Conservation (phyloP, 2,797 vertebrate species). For the Echiichthys vipera region DNA sequence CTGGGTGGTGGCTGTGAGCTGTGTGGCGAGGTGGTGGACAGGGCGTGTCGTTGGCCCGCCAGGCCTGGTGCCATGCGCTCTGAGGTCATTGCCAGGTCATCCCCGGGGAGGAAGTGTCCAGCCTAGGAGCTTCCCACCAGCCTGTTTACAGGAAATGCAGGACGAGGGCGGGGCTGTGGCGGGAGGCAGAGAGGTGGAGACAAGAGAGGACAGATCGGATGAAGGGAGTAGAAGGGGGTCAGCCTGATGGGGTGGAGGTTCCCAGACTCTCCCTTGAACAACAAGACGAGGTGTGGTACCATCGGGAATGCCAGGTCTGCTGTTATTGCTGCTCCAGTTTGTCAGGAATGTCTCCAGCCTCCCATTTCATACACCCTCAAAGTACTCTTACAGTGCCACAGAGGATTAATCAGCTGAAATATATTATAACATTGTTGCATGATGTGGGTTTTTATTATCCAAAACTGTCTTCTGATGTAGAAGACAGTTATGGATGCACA, state of each 20-base stretch:
- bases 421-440: not conserved
- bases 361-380: not conserved
- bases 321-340: conserved; percentile 63
- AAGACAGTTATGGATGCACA: no score
- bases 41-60: conserved; percentile 79
- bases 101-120: conserved; percentile 91
- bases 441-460: conserved; percentile 16
- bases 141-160: conserved; percentile 98
- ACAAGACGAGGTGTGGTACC: conserved; percentile 79
- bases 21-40: conserved; percentile 72
- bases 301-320: conserved; percentile 74
- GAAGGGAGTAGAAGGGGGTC: conserved; percentile 55
- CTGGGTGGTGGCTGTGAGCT: conserved; percentile 71
- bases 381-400: not conserved
- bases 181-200: conserved; percentile 72
- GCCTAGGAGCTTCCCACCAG: conserved; percentile 81
- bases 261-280: conserved; percentile 76
- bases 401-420: conserved; percentile 18
- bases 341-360: conserved; percentile 29
- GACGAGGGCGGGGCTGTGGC: conserved; percentile 79
- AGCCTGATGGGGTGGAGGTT: conserved; percentile 57
- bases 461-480: not conserved
- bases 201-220: conserved; percentile 64
- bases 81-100: conserved; percentile 91
- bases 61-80: conserved; percentile 80